phyloP scores from a whole-genome alignment of 2,797 vertebrate genomes.

The Pristis pectinata region DNA sequence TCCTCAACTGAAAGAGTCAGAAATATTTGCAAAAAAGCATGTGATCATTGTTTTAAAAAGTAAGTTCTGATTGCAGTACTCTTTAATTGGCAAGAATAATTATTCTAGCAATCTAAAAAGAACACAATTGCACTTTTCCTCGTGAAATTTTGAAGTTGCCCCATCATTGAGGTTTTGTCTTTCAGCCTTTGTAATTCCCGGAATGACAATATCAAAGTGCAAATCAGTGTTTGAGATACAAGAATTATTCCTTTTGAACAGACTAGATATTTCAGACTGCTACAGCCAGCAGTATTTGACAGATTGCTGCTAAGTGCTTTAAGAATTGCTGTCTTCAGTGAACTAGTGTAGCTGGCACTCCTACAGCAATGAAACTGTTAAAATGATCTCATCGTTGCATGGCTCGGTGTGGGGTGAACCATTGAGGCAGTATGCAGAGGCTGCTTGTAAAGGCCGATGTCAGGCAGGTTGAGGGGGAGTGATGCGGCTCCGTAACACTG shows the following conservation, averaged over 20 bases:
- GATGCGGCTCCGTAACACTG: too few relatives aligned
- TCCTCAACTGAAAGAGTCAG: not conserved
- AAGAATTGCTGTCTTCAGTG: not conserved
- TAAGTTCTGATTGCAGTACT: not conserved
- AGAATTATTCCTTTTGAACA: not conserved
- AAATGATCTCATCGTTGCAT: too few relatives aligned
- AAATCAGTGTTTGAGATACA: not conserved
- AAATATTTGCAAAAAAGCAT: not conserved
- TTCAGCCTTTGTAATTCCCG: not conserved
- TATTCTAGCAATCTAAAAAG: not conserved
- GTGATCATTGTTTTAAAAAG: not conserved
- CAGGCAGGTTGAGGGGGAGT: too few relatives aligned
- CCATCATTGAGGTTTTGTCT: not conserved
- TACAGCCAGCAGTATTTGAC: not conserved
- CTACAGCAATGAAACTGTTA: too few relatives aligned
- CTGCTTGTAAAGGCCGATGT: too few relatives aligned
- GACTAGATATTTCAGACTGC: not conserved
- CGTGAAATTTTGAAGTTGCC: not conserved
- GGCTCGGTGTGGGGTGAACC: too few relatives aligned
- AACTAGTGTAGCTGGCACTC: not conserved
- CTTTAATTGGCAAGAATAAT: not conserved
- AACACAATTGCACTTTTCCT: not conserved
- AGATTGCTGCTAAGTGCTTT: not conserved
- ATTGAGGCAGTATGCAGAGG: too few relatives aligned
- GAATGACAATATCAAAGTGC: not conserved